Percentiles rank a stretch among this genome's conserved stretches.
Evolutionary conservation across 2,113 vertebrate species (phyloP).

Genomic region (Orycteropus afer): DNA sequence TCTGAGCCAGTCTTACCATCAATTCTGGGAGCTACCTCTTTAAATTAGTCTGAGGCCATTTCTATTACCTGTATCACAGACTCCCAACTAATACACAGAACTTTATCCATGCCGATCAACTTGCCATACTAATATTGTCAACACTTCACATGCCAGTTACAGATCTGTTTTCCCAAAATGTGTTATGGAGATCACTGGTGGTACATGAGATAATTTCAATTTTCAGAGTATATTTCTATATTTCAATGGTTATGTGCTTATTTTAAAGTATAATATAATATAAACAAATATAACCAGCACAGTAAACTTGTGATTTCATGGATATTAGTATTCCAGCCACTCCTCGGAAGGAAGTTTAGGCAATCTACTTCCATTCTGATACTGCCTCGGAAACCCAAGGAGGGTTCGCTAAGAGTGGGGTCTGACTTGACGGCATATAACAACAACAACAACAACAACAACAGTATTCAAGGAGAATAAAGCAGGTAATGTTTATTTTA

Average conservation of each 20-base stretch:
- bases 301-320: not conserved
- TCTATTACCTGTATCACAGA: not conserved
- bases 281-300: not conserved
- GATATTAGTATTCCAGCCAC: no score
- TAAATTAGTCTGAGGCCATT: not conserved
- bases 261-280: not conserved
- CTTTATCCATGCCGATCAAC: not conserved
- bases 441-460: no score
- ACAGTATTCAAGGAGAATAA: not conserved
- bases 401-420: no score
- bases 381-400: no score
- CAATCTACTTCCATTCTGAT: no score
- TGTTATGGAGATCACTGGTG: not conserved
- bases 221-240: not conserved
- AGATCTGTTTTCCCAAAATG: not conserved
- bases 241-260: not conserved
- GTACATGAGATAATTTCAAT: not conserved
- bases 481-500: not conserved
- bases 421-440: no score
- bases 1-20: not conserved
- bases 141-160: not conserved
- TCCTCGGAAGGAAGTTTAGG: no score
- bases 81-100: not conserved
- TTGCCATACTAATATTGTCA: not conserved
- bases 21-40: not conserved